These are phyloP conservation scores for Eupithecia pulchellata DNA, from an alignment of 2,888 invertebrate species.

Conservation along the genomic window DNA sequence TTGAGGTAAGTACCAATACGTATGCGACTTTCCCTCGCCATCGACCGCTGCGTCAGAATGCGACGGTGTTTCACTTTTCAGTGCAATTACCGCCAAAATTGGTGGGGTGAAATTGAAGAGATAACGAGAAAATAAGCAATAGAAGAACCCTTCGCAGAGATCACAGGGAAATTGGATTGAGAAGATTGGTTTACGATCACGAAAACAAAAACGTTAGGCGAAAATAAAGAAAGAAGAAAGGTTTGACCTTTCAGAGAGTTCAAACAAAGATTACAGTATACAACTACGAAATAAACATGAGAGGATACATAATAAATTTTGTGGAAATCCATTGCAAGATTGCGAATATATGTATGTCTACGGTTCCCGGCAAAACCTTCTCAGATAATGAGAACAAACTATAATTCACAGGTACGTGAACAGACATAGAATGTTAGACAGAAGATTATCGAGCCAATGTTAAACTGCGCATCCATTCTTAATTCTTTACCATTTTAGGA, in stretches of 20 bases:
- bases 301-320: neutral
- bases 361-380: neutral
- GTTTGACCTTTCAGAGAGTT: neutral
- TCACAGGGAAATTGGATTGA: neutral
- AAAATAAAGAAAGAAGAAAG: too few species aligned
- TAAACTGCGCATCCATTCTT: neutral
- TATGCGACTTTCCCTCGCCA: conserved; percentile 57
- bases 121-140: conserved; percentile 13
- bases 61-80: conserved; percentile 52
- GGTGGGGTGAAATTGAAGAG: conserved; percentile 17
- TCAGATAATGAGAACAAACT: neutral
- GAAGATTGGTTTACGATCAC: neutral
- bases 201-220: too few species aligned
- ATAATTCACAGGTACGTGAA: neutral
- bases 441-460: too few species aligned
- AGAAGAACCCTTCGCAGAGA: neutral
- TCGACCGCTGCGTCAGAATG: conserved; percentile 47
- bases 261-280: neutral
- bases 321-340: neutral
- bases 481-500: neutral
- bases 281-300: neutral
- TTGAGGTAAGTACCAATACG: conserved; percentile 33
- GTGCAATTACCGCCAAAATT: conserved; percentile 32
- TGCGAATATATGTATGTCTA: too few species aligned
- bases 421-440: too few species aligned